Evolutionary conservation across 1,140 invertebrate species (phyloP).

Genomic region (Nephila pilipes): DNA sequence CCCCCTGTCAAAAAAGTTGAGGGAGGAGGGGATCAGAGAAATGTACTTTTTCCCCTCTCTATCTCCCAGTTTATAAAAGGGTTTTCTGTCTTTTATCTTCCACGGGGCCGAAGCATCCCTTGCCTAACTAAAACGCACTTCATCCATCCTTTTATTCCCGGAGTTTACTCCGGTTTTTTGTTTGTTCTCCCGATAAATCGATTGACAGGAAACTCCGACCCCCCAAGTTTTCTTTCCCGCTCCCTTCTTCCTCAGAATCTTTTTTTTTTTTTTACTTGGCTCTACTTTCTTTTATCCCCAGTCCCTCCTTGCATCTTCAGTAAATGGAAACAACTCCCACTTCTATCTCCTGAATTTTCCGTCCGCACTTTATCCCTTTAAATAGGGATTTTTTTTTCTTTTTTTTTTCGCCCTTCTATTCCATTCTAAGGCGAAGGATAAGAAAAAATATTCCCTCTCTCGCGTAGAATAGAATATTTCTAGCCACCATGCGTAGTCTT

Average conservation of each 20-base stretch:
- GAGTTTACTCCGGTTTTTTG: conserved; percentile 24
- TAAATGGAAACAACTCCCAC: conserved; percentile 54
- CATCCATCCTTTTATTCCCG: conserved; percentile 12
- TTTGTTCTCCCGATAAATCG: conserved; percentile 40
- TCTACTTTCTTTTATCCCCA: conserved; percentile 15
- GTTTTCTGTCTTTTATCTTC: background rate
- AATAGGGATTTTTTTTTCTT: conserved; percentile 10
- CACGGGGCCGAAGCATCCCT: background rate
- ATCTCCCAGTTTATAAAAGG: conserved; percentile 29
- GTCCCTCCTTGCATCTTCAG: conserved; percentile 3
- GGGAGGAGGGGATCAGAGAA: background rate
- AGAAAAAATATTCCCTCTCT: background rate
- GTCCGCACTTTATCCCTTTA: conserved; percentile 33
- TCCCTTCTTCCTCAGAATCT: background rate
- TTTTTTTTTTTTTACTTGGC: conserved; percentile 6
- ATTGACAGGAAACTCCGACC: conserved; percentile 44
- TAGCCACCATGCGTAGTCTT: background rate
- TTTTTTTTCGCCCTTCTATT: background rate
- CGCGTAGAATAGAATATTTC: conserved; percentile 4
- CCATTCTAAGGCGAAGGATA: background rate
- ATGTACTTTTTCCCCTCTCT: background rate
- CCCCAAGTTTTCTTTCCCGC: conserved; percentile 29
- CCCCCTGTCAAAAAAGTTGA: background rate
- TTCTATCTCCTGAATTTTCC: conserved; percentile 49
- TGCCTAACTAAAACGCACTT: conserved; percentile 31